A percentile compares a stretch with the other conserved stretches of the same genome.
Conservation (phyloP, 2,888 invertebrate species). For the Ectemnius cavifrons region DNA sequence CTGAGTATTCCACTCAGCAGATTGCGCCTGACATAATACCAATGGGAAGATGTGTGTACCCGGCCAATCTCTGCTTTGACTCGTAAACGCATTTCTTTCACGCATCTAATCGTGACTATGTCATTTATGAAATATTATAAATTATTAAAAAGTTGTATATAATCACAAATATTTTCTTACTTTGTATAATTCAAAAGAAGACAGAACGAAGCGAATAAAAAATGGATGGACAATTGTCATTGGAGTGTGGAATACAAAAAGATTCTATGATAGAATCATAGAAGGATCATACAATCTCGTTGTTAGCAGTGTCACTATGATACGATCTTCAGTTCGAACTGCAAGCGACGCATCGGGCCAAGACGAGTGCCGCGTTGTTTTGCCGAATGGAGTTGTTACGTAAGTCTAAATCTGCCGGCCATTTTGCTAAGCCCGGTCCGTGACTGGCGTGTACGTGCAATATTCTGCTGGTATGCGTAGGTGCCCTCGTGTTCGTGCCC, state of each 20-base stretch:
- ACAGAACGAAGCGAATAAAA: too few relatives aligned
- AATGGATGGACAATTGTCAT: too few relatives aligned
- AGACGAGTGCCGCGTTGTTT: slow-evolving; percentile 50
- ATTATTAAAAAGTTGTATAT: too few relatives aligned
- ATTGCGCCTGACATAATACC: slow-evolving; percentile 1
- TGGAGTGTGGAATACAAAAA: too few relatives aligned
- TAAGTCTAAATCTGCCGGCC: slow-evolving; percentile 76
- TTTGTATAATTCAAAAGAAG: too few relatives aligned
- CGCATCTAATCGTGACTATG: too few relatives aligned
- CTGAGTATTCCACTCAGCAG: background rate
- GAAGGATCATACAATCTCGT: too few relatives aligned
- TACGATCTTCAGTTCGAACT: background rate
- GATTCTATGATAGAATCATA: too few relatives aligned
- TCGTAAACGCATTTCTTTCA: too few relatives aligned
- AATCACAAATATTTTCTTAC: too few relatives aligned
- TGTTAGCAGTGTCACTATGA: too few relatives aligned
- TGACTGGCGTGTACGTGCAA: slow-evolving; percentile 15
- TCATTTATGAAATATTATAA: too few relatives aligned
- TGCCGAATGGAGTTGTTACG: slow-evolving; percentile 64
- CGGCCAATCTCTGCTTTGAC: background rate
- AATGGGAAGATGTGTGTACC: background rate
- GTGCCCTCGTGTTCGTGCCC: slow-evolving; percentile 30
- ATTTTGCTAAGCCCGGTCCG: slow-evolving; percentile 70
- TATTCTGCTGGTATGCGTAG: background rate
- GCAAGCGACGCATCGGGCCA: slow-evolving; percentile 5